Base-by-base conservation (phyloP, 1,140 invertebrate species). In the Theocolax elegans region DNA sequence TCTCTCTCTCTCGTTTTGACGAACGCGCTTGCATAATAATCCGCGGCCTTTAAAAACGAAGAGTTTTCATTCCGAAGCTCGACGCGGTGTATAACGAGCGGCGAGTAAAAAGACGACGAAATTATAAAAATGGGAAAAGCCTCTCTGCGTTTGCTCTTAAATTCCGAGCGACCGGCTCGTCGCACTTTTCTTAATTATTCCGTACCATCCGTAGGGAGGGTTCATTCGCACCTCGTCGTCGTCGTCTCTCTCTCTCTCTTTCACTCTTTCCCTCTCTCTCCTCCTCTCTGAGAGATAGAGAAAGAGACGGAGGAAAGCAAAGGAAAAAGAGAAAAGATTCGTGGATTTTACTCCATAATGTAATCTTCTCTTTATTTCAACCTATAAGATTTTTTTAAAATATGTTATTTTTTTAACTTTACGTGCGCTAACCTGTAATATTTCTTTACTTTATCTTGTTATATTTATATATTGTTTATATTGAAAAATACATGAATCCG, bases 101-200 rank as follows among this genome's bases (percentile, higher is more conserved):
- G 12, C 35, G 27, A 62, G 31, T 12, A 49, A 23, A 25, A 51
- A 31, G 3, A 15, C 17, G 49, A 9, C 6, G 1, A 10, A 40
- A 3, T 21, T 12, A 40, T 44, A 65, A 54, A 65, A 65, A 44
- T 44, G 13, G 29, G 48, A 44, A 65, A 65, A 54, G 63, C 63
- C 49, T 29, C 17, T 53, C 25, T 2, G 38, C 21, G 13, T n/a
- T 31, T 27, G 17, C 38, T 25, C 42, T 38, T 59, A 25, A 59
- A 59, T 59, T 59, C 46, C 31, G 31, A 19, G 17, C 44, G 46
- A 65, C 49, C 49, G 25, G 63, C 38, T 54, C 6, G 1, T 31
- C 42, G 40, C 46, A 38, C 63, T 54, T 42, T 54, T 54, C 38
- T 65, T 65, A 65, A 65, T 54, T 54, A 65, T 65, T 65, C 25